Base-by-base conservation (phyloP, 2,113 vertebrate genomes). In the Trogon surrucura region DNA sequence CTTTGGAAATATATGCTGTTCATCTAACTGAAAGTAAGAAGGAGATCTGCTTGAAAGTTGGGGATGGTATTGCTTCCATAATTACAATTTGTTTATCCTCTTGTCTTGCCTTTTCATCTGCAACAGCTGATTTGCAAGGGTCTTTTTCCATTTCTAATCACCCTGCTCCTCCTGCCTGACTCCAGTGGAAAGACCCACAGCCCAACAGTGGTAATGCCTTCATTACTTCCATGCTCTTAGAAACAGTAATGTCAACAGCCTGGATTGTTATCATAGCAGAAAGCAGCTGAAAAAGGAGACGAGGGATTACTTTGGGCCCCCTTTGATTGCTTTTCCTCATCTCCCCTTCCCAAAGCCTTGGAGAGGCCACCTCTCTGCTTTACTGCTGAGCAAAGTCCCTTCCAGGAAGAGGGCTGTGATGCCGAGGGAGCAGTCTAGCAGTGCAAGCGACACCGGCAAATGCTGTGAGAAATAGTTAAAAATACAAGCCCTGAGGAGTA, bases 151-250 rank as follows among this genome's bases (percentile, higher is more conserved):
- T 96, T 97, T 95, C 88, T 95, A 96, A 88, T 95, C 93, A 94
- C 93, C 97, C 96, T 98, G 97, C 95, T 97, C 95, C 97, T 98
- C 95, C 97, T 98, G 97, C 95, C 97, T 98, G 97, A 98, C 96
- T 98, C 90, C 94, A 85, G 95, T 78, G 96, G 96, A 97, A 97
- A 97, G 93, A 93, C 97, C 97, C 96, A 97, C 88, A 94, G 94
- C 88, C 92, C 89, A 80, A 80, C 78, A 86, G 66, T 87, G 96
- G 96, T 94, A 96, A 96, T 84, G 86, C 88, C 93, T 95, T 97
- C 96, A 96, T 89, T 91, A 65, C 80, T 96, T 95, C 92, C 96
- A 69, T 23, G 73, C 93, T 97, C 53, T 2, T 89, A n/a, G 83
- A 93, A 97, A 80, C 36, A 18, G 47, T 51, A 4, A 67, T 93